Evolutionary conservation across 2,113 vertebrate genomes (phyloP).

Genomic region (Pomatostomus ruficeps): DNA sequence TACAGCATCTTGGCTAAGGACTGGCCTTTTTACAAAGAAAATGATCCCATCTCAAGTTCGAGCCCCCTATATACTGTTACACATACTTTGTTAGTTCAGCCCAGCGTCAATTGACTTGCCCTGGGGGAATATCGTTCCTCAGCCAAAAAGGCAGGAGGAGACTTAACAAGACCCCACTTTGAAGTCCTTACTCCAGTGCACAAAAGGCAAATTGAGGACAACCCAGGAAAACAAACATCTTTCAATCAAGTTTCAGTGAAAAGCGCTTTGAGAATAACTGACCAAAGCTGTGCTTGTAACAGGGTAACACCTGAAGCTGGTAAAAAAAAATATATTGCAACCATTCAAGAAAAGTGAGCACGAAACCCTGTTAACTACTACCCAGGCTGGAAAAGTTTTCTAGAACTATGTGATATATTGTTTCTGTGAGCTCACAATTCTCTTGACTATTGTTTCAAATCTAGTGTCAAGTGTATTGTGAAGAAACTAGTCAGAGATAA

Average conservation of each 20-base stretch:
- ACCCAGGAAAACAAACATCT: not conserved
- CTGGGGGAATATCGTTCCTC: not conserved
- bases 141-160: not conserved
- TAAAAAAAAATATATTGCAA: not conserved
- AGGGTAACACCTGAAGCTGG: not conserved
- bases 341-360: not conserved
- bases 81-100: not conserved
- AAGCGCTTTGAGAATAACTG: not conserved
- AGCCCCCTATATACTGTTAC: not conserved
- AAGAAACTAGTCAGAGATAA: conserved; percentile 6
- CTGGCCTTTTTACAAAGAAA: not conserved
- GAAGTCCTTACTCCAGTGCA: not conserved
- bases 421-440: not conserved
- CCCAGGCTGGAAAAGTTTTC: not conserved
- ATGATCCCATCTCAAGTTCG: not conserved
- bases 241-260: not conserved
- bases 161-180: not conserved
- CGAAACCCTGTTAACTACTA: not conserved
- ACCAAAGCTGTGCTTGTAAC: not conserved
- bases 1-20: not conserved
- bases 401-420: not conserved
- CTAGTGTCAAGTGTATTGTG: not conserved
- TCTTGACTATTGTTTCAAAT: not conserved
- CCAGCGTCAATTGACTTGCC: not conserved
- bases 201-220: not conserved